Base-by-base conservation (phyloP, 2,797 vertebrate genomes). In the Notolabrus celidotus region DNA sequence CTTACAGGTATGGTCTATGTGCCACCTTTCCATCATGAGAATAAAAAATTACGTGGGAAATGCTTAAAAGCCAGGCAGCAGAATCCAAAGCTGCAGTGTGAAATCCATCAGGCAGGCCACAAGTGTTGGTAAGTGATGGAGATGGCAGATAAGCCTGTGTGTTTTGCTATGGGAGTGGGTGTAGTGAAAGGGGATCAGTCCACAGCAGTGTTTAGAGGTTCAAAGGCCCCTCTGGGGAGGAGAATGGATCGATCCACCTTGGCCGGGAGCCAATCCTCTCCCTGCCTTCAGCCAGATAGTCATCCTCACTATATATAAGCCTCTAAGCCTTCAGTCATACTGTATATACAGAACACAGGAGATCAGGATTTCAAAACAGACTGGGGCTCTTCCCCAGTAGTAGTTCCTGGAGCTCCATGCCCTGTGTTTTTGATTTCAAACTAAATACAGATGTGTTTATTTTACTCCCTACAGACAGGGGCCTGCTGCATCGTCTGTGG, bases 161-260 rank as follows among this genome's bases (percentile, higher is more conserved):
- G 82, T 88, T 89, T 62, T 86, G 85, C 72, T 81, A 42, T 67
- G 71, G 72, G 72, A 79, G 84, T 70, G 73, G 86, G 86, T 85
- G 66, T 77, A 85, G 85, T 88, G 91, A 89, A 91, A 92, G 85
- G 80, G 86, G 86, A 93, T 93, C 89, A 77, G 77, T 88, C 84
- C 88, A 82, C 84, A 88, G 88, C 79, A 79, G 80, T 90, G 89
- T 90, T 91, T 86, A 86, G 86, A 92, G 88, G 89, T 88, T 90
- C 87, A 91, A 90, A 89, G 70, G 61, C 80, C 71, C 86, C 92
- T 88, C 85, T 83, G 66, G 89, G 91, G 89, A 92, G 63, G 71
- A 73, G 71, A 86, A 84, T 63, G 27, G 79, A 93, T 92, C 89
- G 68, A 94, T 94, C 71, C 74, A 38, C 42, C 66, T 53, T 90